phyloP scores from a whole-genome alignment of 2,888 invertebrate genomes.

The Diplolepis rosae region DNA sequence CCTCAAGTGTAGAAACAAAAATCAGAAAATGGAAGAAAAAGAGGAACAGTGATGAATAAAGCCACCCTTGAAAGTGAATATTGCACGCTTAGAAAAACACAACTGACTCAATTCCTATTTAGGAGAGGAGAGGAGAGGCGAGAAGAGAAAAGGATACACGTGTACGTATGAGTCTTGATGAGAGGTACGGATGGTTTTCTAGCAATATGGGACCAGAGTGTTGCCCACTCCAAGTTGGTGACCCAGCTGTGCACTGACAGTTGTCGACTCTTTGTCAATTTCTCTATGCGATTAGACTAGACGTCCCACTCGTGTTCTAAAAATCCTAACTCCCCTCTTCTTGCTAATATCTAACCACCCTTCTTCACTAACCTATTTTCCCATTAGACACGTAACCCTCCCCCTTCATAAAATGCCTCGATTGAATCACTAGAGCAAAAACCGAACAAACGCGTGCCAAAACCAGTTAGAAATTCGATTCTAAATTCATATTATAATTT shows the following conservation, averaged over 20 bases:
- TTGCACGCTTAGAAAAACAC: slow-evolving; percentile 49
- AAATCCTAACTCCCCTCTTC: slow-evolving; percentile 25
- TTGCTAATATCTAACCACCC: slow-evolving; percentile 27
- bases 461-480: slow-evolving; percentile 18
- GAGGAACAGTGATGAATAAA: slow-evolving; percentile 5
- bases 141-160: slow-evolving; percentile 6
- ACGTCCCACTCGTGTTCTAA: slow-evolving; percentile 49
- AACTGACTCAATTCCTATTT: slow-evolving; percentile 45
- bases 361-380: slow-evolving; percentile 55
- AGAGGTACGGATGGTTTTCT: slow-evolving; percentile 25
- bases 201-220: slow-evolving; percentile 37
- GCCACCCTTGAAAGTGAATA: slow-evolving; percentile 11
- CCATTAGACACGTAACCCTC: slow-evolving; percentile 59
- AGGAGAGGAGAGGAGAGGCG: neutral
- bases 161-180: slow-evolving; percentile 40
- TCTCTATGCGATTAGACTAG: slow-evolving; percentile 63
- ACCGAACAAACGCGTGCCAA: slow-evolving; percentile 29
- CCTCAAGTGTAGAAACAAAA: slow-evolving; percentile 10
- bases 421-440: slow-evolving; percentile 50
- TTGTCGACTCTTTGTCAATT: slow-evolving; percentile 69
- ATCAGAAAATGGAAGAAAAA: slow-evolving; percentile 10
- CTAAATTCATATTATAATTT: slow-evolving; percentile 31
- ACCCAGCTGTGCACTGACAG: slow-evolving; percentile 66
- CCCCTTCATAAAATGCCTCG: slow-evolving; percentile 32
- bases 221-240: slow-evolving; percentile 55